A percentile compares a stretch with the other conserved stretches of the same genome.
Conservation (phyloP, 2,888 invertebrate species). For the Conops quadrifasciatus region DNA sequence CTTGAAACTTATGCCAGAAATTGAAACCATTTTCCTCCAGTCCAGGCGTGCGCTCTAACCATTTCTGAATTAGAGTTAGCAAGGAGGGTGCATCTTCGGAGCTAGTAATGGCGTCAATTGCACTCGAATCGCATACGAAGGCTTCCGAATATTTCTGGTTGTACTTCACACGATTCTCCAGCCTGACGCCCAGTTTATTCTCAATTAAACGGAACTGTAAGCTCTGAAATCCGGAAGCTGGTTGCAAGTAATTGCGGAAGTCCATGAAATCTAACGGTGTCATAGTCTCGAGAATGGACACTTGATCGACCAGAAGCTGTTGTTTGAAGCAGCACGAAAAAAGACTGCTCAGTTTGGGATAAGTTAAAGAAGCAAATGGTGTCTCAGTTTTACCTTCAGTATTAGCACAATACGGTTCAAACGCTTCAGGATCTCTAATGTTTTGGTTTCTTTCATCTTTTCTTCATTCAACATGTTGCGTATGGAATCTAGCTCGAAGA, state of each 20-base stretch:
- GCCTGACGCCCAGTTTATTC: conserved; percentile 85
- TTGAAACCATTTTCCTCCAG: conserved; percentile 84
- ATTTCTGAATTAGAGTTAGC: conserved; percentile 84
- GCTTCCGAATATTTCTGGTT: conserved; percentile 91
- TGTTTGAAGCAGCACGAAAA: conserved; percentile 19
- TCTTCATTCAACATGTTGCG: conserved; percentile 78
- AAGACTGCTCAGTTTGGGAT: neutral
- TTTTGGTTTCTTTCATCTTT: conserved; percentile 88
- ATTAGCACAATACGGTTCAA: conserved; percentile 92
- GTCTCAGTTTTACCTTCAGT: conserved; percentile 75
- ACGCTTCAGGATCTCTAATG: conserved; percentile 90
- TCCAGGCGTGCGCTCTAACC: conserved; percentile 96
- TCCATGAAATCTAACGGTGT: conserved; percentile 99
- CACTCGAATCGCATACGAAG: conserved; percentile 79
- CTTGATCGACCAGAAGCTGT: conserved; percentile 94
- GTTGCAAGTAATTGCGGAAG: conserved; percentile 89
- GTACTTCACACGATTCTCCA: conserved; percentile 90
- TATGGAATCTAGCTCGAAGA: conserved; percentile 95
- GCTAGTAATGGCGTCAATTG: conserved; percentile 69
- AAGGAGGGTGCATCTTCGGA: conserved; percentile 89
- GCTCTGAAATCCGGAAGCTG: conserved; percentile 98
- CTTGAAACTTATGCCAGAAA: conserved; percentile 92
- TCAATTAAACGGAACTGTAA: conserved; percentile 95
- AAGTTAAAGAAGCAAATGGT: neutral
- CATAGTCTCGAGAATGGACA: conserved; percentile 98